These are phyloP conservation scores for Solen grandis DNA, from an alignment of 1,140 invertebrate genomes.

Conservation along the genomic window DNA sequence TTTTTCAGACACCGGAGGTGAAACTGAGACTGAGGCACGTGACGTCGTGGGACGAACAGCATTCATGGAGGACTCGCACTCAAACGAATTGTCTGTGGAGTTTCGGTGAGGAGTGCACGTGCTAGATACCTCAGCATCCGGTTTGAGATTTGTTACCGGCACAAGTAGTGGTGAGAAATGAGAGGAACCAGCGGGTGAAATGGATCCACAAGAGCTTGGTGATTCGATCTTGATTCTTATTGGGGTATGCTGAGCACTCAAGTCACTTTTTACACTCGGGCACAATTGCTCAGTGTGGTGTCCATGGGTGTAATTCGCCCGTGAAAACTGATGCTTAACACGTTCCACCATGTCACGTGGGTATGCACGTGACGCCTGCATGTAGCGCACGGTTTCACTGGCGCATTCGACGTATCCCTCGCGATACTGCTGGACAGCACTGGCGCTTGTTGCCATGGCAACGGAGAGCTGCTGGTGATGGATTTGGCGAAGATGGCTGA, in stretches of 20 bases:
- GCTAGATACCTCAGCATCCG: constrained; percentile 3
- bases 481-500: constrained; percentile 88
- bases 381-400: constrained; percentile 90
- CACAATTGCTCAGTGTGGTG: background rate
- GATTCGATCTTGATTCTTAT: constrained; percentile 43
- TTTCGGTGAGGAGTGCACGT: no score
- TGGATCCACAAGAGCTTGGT: constrained; percentile 10
- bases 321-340: constrained; percentile 26
- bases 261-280: constrained; percentile 10
- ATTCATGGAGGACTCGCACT: no score
- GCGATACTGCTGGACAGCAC: constrained; percentile 90
- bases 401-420: constrained; percentile 94
- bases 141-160: constrained; percentile 22
- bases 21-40: no score
- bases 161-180: constrained; percentile 44
- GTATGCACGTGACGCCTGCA: constrained; percentile 87
- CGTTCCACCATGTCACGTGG: constrained; percentile 38
- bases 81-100: no score
- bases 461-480: constrained; percentile 57
- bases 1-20: no score
- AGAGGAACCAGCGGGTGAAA: constrained; percentile 30
- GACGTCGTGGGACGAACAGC: no score
- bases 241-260: constrained; percentile 24
- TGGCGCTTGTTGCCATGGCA: constrained; percentile 90
- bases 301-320: constrained; percentile 5